Conservation (phyloP, 2,888 invertebrate species). For the Xanthostigma xanthostigma region DNA sequence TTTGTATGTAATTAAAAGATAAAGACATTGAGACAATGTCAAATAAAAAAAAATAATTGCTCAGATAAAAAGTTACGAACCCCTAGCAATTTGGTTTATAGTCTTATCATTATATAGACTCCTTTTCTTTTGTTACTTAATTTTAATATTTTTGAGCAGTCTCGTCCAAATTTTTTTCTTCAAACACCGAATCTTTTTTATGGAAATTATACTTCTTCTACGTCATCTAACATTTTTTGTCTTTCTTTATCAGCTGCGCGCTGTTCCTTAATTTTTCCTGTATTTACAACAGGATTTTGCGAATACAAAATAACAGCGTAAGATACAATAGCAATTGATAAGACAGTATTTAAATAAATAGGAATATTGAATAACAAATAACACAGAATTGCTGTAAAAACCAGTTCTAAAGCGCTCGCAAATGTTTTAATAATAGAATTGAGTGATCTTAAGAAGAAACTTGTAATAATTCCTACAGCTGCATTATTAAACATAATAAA, state of each 20-base stretch:
- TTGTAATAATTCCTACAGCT: slow-evolving; percentile 82
- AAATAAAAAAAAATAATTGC: too few species aligned
- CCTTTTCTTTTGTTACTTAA: too few species aligned
- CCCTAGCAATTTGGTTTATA: too few species aligned
- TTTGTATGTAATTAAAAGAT: too few species aligned
- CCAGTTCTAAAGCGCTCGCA: slow-evolving; percentile 81
- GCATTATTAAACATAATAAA: slow-evolving; percentile 80
- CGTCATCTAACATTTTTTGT: slow-evolving; percentile 14
- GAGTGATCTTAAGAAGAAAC: slow-evolving; percentile 81
- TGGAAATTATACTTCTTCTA: slow-evolving; percentile 1
- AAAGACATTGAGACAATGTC: too few species aligned
- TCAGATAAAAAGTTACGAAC: too few species aligned
- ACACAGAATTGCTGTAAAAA: slow-evolving; percentile 80
- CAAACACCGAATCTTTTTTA: background rate
- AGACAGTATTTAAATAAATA: slow-evolving; percentile 63
- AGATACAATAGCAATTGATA: slow-evolving; percentile 70
- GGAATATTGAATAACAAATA: slow-evolving; percentile 75
- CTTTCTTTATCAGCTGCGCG: slow-evolving; percentile 8
- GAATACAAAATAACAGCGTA: slow-evolving; percentile 76
- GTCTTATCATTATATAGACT: too few species aligned
- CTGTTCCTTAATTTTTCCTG: slow-evolving; percentile 14
- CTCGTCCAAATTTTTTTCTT: too few species aligned
- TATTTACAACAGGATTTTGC: slow-evolving; percentile 68
- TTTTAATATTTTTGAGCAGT: too few species aligned
- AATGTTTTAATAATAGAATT: slow-evolving; percentile 94